Evolutionary conservation across 2,113 vertebrate genomes (phyloP), one percentile per base, ranked within the genome.

Genomic region (Datnioides undecimradiatus): DNA sequence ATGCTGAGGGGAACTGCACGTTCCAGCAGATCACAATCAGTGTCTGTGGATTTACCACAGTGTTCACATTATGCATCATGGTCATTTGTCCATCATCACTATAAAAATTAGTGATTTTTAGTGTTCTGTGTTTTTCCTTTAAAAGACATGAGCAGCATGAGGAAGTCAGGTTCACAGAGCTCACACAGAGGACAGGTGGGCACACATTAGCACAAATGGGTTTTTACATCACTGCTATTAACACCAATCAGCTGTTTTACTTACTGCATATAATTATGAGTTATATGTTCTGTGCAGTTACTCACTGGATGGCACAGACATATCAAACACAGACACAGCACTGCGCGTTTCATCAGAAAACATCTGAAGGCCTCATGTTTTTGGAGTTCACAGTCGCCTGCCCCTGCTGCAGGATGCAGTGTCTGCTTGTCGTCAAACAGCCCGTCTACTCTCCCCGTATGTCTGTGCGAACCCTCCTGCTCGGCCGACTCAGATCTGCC

Each of bases 401-500:
- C 54, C 72, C 3, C 0, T 43, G 57, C 55, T 38, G 21, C 6
- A 69, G 43, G 55, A 80, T 36, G 40, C 66, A 38, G 41, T 38
- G 25, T 78, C 41, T 63, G 33, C 45, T 57, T 62, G 60, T 71
- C 7, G 16, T 69, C 75, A 85, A 71, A 75, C 77, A 69, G 48
- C 73, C 46, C 54, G 70, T 27, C 31, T 17, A 27, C 23, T 51
- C 51, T 59, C 73, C 34, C 70, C 25, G 41, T 60, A 58, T 60
- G 65, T 79, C 59, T 65, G 40, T 71, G 85, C 55, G 36, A 71
- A 82, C 83, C 45, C 75, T 74, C 46, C 29, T 36, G 80, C 82
- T 86, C 41, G 3, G 29, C 29, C 9, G 60, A 74, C 77, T 75
- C 60, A 27, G 70, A 87, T 74, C 68, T 62, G 69, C 72, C 76